These are phyloP conservation scores for Cataglyphis livida DNA, from an alignment of 2,888 invertebrate species.

Conservation along the genomic window DNA sequence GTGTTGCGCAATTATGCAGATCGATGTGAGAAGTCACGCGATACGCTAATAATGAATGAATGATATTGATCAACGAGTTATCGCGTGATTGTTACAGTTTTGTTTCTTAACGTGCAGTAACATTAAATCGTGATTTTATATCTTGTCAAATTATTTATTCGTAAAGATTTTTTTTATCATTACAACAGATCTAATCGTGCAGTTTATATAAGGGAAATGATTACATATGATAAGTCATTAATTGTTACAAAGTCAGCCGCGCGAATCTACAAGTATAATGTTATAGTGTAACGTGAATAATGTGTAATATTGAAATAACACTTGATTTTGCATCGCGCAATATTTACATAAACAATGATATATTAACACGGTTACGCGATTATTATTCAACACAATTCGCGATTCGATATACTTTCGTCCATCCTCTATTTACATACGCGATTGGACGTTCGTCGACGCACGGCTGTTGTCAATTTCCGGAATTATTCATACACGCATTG, in stretches of 20 bases:
- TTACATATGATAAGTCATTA: background rate
- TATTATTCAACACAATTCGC: constrained; percentile 27
- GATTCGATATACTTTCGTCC: constrained; percentile 27
- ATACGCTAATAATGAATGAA: background rate
- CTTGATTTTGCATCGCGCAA: constrained; percentile 11
- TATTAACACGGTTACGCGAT: constrained; percentile 9
- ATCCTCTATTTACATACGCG: constrained; percentile 35
- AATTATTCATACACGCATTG: constrained; percentile 66
- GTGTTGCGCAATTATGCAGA: constrained; percentile 4
- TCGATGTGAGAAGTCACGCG: constrained; percentile 18
- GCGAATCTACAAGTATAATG: constrained; percentile 5
- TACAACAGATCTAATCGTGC: background rate
- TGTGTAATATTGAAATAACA: constrained; percentile 15
- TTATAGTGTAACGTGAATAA: constrained; percentile 1
- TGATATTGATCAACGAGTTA: background rate
- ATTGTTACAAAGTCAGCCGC: background rate
- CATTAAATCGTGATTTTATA: background rate
- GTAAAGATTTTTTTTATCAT: background rate
- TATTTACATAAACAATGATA: constrained; percentile 25
- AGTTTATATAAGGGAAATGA: background rate
- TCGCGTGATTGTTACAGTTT: background rate
- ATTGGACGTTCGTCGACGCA: constrained; percentile 48
- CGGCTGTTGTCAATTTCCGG: constrained; percentile 75
- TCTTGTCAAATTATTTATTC: background rate
- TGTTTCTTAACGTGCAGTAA: too few species aligned